These are phyloP conservation scores for Drosophila paracracens DNA, from an alignment of 2,888 invertebrate species.

Conservation along the genomic window DNA sequence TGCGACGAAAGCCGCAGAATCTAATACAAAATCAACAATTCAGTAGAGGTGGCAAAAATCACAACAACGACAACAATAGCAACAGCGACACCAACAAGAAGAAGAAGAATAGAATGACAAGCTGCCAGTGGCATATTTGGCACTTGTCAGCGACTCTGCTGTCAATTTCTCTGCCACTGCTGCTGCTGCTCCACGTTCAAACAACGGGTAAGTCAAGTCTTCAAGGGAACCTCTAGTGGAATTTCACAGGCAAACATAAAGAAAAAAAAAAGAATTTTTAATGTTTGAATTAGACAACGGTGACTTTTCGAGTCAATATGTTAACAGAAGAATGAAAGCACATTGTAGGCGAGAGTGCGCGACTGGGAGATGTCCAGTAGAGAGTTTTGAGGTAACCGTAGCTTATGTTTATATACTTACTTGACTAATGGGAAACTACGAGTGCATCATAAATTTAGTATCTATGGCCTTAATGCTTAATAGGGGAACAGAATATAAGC, in stretches of 20 bases:
- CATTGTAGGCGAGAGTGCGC: background rate
- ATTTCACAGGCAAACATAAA: conserved; percentile 51
- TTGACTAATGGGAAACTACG: background rate
- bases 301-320: conserved; percentile 34
- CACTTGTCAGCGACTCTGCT: conserved; percentile 58
- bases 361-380: background rate
- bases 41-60: conserved; percentile 38
- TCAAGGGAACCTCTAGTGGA: conserved; percentile 37
- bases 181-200: conserved; percentile 41
- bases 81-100: conserved; percentile 14
- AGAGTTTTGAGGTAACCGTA: background rate
- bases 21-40: conserved; percentile 48
- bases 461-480: background rate
- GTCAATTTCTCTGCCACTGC: conserved; percentile 52
- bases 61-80: conserved; percentile 15
- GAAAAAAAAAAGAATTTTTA: conserved; percentile 27
- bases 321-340: background rate
- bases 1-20: conserved; percentile 74
- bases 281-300: conserved; percentile 31
- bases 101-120: conserved; percentile 59
- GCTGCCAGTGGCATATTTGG: conserved; percentile 48
- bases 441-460: background rate
- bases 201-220: conserved; percentile 61
- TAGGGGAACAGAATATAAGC: background rate
- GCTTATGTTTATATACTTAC: background rate